Evolutionary conservation across 1,140 invertebrate genomes (phyloP).

Genomic region (Sycophaga agraensis): DNA sequence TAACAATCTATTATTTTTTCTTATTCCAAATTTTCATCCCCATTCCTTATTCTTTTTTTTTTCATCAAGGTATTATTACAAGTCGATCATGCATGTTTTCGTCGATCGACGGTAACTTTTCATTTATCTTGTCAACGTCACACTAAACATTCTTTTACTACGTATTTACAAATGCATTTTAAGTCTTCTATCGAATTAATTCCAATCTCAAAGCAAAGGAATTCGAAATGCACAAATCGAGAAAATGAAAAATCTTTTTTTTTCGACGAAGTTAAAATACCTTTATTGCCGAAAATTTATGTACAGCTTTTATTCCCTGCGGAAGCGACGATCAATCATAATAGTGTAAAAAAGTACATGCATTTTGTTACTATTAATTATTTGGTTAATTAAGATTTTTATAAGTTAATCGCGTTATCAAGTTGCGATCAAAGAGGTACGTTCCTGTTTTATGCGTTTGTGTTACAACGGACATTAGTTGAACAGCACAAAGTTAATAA

Average conservation of each 20-base stretch:
- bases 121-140: not conserved
- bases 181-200: conserved; percentile 15
- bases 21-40: conserved; percentile 13
- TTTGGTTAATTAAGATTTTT: conserved; percentile 20
- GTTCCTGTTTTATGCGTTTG: conserved; percentile 27
- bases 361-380: conserved; percentile 26
- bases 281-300: conserved; percentile 1
- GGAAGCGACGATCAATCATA: conserved; percentile 5
- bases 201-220: conserved; percentile 1
- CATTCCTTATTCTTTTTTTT: conserved; percentile 17
- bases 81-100: conserved; percentile 3
- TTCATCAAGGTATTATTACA: not conserved
- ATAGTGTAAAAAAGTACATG: conserved; percentile 10
- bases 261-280: not conserved
- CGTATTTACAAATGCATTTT: conserved; percentile 17
- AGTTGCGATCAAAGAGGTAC: conserved; percentile 23
- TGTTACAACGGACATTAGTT: conserved; percentile 17
- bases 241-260: not conserved
- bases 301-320: conserved; percentile 15
- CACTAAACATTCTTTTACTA: conserved; percentile 9
- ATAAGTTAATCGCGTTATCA: conserved; percentile 24
- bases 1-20: conserved; percentile 9
- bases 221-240: too few species aligned
- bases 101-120: conserved; percentile 5
- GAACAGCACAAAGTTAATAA: conserved; percentile 15